Evolutionary conservation across 2,888 invertebrate species (phyloP).

Genomic region (Machimus rusticus): DNA sequence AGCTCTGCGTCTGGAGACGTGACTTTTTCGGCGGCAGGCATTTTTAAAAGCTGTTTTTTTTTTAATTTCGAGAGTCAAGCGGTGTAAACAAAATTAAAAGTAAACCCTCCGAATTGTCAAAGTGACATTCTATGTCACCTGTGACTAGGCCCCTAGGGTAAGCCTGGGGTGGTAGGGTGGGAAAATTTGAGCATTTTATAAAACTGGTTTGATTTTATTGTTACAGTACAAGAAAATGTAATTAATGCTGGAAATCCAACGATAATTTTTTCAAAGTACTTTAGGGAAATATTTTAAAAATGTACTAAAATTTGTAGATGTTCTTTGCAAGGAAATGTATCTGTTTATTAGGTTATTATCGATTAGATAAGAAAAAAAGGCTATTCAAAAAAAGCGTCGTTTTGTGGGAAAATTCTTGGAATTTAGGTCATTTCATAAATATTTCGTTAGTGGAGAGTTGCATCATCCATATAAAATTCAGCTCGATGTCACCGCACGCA

Average conservation of each 20-base stretch:
- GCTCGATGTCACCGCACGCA: not conserved
- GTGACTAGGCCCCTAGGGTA: too few species aligned
- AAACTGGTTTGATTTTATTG: not conserved
- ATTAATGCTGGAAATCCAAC: not conserved
- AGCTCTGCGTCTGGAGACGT: conserved; percentile 64
- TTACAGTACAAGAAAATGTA: not conserved
- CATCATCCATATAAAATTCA: not conserved
- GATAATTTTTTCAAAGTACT: too few species aligned
- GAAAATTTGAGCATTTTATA: not conserved
- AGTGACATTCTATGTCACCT: not conserved
- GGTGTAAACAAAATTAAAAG: not conserved
- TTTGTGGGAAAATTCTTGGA: not conserved
- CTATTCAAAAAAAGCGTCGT: not conserved
- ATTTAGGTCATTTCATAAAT: not conserved
- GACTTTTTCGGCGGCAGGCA: conserved; percentile 49
- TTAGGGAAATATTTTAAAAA: too few species aligned
- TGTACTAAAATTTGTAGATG: too few species aligned
- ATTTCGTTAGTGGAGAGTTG: not conserved
- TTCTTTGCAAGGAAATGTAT: too few species aligned
- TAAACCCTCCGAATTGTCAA: not conserved
- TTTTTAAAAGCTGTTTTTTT: not conserved
- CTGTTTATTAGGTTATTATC: not conserved
- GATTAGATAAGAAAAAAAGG: not conserved
- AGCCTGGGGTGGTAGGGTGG: not conserved
- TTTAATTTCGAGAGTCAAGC: not conserved